Percentiles rank a stretch among this genome's conserved stretches.
These are phyloP conservation scores for Lithophane semibrunnea DNA, from an alignment of 2,888 invertebrate genomes.

Conservation along the genomic window DNA sequence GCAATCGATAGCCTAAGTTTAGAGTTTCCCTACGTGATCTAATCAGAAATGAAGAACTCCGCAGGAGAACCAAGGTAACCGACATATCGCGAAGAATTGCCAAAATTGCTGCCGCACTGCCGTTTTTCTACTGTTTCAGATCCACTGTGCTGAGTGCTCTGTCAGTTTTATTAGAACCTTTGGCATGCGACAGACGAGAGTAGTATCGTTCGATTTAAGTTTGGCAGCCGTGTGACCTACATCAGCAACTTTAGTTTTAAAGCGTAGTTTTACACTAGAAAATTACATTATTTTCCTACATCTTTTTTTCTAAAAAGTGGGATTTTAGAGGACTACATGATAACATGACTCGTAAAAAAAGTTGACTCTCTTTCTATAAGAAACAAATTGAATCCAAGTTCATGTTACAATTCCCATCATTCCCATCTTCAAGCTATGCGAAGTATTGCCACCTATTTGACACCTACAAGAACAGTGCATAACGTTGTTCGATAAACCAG, in stretches of 20 bases:
- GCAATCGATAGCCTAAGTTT: too few relatives aligned
- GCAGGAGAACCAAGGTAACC: too few relatives aligned
- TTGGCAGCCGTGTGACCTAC: neutral
- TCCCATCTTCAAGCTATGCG: slow-evolving; percentile 21
- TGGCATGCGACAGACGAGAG: too few relatives aligned
- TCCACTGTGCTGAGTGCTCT: neutral
- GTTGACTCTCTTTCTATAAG: neutral
- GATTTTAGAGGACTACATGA: neutral
- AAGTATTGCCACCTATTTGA: slow-evolving; percentile 30
- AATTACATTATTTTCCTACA: neutral
- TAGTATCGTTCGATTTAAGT: neutral
- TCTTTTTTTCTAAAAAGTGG: neutral
- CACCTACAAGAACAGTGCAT: slow-evolving; percentile 45
- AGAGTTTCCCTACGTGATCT: too few relatives aligned
- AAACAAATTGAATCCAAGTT: slow-evolving; percentile 13
- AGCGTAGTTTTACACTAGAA: neutral
- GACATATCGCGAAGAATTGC: too few relatives aligned
- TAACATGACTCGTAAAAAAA: neutral
- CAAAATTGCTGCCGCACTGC: neutral
- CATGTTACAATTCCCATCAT: slow-evolving; percentile 32
- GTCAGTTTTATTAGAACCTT: neutral
- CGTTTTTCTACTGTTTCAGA: neutral
- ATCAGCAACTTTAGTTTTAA: neutral
- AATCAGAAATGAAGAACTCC: too few relatives aligned
- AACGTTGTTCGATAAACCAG: slow-evolving; percentile 39